Percentiles rank a stretch among this genome's conserved stretches.
These are phyloP conservation scores for Ophion ellenae DNA, from an alignment of 2,888 invertebrate species.

Conservation along the genomic window DNA sequence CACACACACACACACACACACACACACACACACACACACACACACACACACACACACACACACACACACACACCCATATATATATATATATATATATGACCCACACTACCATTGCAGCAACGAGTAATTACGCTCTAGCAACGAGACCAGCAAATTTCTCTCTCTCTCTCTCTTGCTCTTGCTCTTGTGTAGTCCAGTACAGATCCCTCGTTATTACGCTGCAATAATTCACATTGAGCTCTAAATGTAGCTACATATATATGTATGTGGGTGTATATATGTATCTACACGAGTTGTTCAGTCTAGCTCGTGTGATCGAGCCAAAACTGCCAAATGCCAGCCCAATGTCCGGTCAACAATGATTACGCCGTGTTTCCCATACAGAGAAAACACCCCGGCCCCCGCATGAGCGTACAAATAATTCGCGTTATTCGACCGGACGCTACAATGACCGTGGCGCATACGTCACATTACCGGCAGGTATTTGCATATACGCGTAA, in stretches of 20 bases:
- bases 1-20: too few relatives aligned
- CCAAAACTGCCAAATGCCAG: slow-evolving; percentile 46
- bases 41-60: too few relatives aligned
- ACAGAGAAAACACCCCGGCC: slow-evolving; percentile 19
- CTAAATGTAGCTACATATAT: slow-evolving; percentile 1
- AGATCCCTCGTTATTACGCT: slow-evolving; percentile 64
- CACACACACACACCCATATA: too few relatives aligned
- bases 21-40: too few relatives aligned
- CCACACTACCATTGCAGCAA: slow-evolving; percentile 33
- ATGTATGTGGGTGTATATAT: too few relatives aligned
- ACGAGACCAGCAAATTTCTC: slow-evolving; percentile 29
- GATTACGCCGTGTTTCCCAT: slow-evolving; percentile 45
- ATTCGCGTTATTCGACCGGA: slow-evolving; percentile 28
- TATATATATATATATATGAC: neutral
- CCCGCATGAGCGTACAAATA: slow-evolving; percentile 33
- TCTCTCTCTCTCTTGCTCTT: neutral
- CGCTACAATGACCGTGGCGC: slow-evolving; percentile 14
- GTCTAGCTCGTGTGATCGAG: neutral
- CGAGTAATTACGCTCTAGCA: slow-evolving; percentile 62
- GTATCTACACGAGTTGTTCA: too few relatives aligned
- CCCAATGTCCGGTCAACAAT: slow-evolving; percentile 58
- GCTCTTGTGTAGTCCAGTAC: slow-evolving; percentile 26
- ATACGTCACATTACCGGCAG: slow-evolving; percentile 20
- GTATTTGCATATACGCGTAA: neutral
- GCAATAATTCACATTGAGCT: slow-evolving; percentile 61